Percentiles rank a stretch among this genome's conserved stretches.
phyloP scores from a whole-genome alignment of 2,888 invertebrate species.

The Cheilosia vulpina region DNA sequence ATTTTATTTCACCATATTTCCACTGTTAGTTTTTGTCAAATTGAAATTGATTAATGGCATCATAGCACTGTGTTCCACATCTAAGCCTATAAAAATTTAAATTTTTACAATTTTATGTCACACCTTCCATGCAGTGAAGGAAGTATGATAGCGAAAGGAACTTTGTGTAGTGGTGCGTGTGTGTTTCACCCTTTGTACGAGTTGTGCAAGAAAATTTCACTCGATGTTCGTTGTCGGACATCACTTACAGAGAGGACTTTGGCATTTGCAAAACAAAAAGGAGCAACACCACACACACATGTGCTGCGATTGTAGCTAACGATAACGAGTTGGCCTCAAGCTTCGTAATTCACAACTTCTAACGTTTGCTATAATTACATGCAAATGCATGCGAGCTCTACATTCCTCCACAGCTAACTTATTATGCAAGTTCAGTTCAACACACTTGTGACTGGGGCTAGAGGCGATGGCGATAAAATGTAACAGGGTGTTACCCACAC shows the following conservation, averaged over 20 bases:
- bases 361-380: conserved; percentile 59
- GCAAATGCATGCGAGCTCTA: conserved; percentile 51
- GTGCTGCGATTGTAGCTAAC: conserved; percentile 45
- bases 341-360: conserved; percentile 41
- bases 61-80: conserved; percentile 49
- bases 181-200: not conserved
- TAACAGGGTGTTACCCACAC: conserved; percentile 34
- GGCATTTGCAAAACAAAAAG: conserved; percentile 20
- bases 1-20: conserved; percentile 34
- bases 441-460: conserved; percentile 46
- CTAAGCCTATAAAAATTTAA: conserved; percentile 59
- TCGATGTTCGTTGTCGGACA: conserved; percentile 15
- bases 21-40: conserved; percentile 43
- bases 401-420: conserved; percentile 35
- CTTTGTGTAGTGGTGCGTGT: not conserved
- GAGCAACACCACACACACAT: conserved; percentile 5
- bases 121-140: conserved; percentile 29
- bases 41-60: conserved; percentile 64
- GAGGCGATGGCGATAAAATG: not conserved
- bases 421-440: conserved; percentile 62
- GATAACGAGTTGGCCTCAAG: conserved; percentile 40
- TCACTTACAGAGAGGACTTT: conserved; percentile 9
- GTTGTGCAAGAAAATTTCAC: conserved; percentile 16
- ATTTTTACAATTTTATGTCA: conserved; percentile 73
- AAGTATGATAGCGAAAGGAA: not conserved